Base-by-base conservation (phyloP, 2,888 invertebrate genomes). In the Drosophila hamatofila region DNA sequence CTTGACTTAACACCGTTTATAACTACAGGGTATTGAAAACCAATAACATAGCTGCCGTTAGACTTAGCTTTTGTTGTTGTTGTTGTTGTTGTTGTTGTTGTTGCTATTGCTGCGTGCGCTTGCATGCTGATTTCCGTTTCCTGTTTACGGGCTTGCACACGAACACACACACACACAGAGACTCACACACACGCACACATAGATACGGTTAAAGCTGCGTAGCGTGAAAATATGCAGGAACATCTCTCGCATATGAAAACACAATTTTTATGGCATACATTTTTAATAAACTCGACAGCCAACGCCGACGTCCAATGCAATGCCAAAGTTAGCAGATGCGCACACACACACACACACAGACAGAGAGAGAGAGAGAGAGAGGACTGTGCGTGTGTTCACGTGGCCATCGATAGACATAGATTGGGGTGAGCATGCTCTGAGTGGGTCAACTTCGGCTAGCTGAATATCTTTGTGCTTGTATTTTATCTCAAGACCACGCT, bases 81-180 rank as follows among this genome's bases (percentile, higher is more conserved):
- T 61, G 55, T 35, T 51, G 41, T 39, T 42, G 37, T 16, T 65
- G 39, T 23, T 44, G 33, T 9, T 71, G 37, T 9, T 49, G 58
- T 2, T 59, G 65, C n/a, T 54, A 25, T 33, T 41, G 49, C 37
- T 62, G 81, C 76, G 80, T 80, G 82, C 60, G 82, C 63, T 52
- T 82, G 80, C 80, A 81, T 82, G 80, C 72, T 82, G 80, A 81
- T 81, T 65, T 81, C 80, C 80, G 75, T 80, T 76, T 80, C 80
- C 82, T 69, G 73, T 81, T 82, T 82, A 80, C 76, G 66, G 75
- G 61, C 67, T 54, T 57, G 51, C 79, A 69, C 51, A 80, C 69
- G 54, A 30, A 49, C 48, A 58, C 61, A 54, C 58, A 51, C 74
- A 64, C 44, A 80, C 61, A 54, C 21, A 49, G 37, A 60, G 63